Evolutionary conservation across 2,888 invertebrate species (phyloP), one percentile per base, ranked within the genome.

Genomic region (Rhorus exstirpatorius): DNA sequence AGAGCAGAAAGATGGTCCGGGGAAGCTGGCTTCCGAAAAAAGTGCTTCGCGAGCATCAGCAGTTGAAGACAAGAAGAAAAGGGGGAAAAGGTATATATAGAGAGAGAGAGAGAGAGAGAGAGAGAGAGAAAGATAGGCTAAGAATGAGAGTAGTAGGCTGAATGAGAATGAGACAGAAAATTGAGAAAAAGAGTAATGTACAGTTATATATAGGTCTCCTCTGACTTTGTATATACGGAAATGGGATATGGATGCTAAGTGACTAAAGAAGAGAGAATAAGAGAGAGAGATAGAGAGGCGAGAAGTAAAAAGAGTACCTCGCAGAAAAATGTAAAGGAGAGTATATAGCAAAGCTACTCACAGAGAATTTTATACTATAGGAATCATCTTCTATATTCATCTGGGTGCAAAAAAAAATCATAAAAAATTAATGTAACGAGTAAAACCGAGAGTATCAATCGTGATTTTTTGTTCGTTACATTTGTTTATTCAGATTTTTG

Each of bases 41-140:
- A 77, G 19, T 71, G 75, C 71, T 75, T 60, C 49, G 83, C 71
- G 76, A 83, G 76, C 78, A 76, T 76, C 72, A 58, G 68, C 80
- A 83, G 79, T 78, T 60, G 81, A 75, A 74, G 81, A 78, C 61
- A 51, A 67, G 67, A 68, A 49, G 51, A 76, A 76, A 77, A 72
- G 65, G n/a, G 6, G 31, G 38, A 51, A 65, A 53, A 21, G 70
- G 63, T 44, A 60, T 12, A 60, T 46, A 67, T 35, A 70, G 51
- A 70, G 38, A 19, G 44, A 24, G 58, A 21, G 70, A 67, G 51
- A 60, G n/a, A 60, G 51, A 67, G 41, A 70, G 51, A 70, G 38
- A 19, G 44, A 24, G 17, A 49, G 44, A 68, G 31, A 68, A 60
- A 76, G 41, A 75, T 44, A 53, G 44, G 46, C 35, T 38, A 53